phyloP scores from a whole-genome alignment of 2,113 vertebrate species.

The Sialia sialis region DNA sequence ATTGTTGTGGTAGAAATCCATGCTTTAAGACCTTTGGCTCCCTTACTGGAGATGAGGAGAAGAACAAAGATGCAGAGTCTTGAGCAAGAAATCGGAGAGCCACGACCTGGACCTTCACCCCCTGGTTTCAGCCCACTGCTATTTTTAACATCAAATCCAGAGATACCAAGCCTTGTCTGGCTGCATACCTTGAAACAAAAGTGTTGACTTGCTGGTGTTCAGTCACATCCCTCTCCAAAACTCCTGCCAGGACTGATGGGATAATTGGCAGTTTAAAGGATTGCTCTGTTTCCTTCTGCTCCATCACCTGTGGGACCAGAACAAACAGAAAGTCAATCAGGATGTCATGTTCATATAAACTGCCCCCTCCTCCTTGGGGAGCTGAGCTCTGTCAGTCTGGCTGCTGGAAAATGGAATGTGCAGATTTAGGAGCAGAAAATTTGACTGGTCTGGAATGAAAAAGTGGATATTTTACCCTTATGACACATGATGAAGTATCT shows the following conservation, averaged over 20 bases:
- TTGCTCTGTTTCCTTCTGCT: background rate
- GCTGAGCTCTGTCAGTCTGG: background rate
- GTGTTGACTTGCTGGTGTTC: background rate
- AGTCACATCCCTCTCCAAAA: background rate
- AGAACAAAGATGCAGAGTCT: background rate
- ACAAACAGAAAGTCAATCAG: background rate
- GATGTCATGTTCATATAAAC: background rate
- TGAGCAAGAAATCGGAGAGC: background rate
- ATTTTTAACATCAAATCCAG: background rate
- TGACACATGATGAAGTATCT: slow-evolving; percentile 29
- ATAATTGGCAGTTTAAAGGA: background rate
- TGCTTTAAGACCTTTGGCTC: background rate
- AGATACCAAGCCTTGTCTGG: background rate
- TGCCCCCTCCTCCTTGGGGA: background rate
- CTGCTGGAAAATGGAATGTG: background rate
- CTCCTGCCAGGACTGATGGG: background rate
- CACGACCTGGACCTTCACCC: background rate
- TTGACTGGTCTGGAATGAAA: background rate
- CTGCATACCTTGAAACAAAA: background rate
- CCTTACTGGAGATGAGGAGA: background rate
- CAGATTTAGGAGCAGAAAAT: background rate
- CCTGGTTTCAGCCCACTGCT: background rate
- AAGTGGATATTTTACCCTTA: background rate
- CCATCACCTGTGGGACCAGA: background rate
- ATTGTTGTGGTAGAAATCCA: fast-evolving